These are phyloP conservation scores for Falco columbarius DNA, from an alignment of 2,797 vertebrate genomes.

Conservation along the genomic window DNA sequence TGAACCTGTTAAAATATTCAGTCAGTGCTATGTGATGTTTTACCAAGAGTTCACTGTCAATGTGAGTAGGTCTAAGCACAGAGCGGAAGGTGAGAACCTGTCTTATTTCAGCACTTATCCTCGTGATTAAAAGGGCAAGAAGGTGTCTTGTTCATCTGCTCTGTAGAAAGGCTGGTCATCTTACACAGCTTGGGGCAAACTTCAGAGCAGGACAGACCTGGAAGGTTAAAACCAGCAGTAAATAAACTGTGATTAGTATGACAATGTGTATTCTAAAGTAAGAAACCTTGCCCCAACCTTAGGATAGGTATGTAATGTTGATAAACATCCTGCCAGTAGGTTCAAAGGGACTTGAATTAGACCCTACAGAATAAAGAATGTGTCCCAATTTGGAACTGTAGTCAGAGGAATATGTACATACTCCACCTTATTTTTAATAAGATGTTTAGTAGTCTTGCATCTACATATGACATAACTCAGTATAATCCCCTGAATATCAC, in stretches of 20 bases:
- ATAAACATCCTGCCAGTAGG: background rate
- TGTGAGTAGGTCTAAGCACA: background rate
- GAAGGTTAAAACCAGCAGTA: background rate
- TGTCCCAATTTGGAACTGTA: rapidly evolving
- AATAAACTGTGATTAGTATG: background rate
- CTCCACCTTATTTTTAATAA: background rate
- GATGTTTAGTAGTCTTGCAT: background rate
- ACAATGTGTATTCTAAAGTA: background rate
- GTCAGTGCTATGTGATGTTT: background rate
- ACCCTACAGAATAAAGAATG: background rate
- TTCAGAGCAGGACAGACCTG: background rate
- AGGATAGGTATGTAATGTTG: background rate
- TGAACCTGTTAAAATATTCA: background rate
- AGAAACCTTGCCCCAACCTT: background rate
- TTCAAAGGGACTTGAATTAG: background rate
- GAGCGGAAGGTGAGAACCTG: background rate
- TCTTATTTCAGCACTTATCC: background rate
- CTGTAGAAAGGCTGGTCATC: background rate
- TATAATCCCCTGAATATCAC: background rate
- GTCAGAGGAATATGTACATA: background rate
- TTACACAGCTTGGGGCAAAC: background rate
- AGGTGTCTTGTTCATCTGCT: background rate
- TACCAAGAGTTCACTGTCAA: background rate
- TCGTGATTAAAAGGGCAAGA: background rate
- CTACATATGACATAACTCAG: background rate